Evolutionary conservation across 2,888 invertebrate genomes (phyloP).

Genomic region (Campoletis raptor): DNA sequence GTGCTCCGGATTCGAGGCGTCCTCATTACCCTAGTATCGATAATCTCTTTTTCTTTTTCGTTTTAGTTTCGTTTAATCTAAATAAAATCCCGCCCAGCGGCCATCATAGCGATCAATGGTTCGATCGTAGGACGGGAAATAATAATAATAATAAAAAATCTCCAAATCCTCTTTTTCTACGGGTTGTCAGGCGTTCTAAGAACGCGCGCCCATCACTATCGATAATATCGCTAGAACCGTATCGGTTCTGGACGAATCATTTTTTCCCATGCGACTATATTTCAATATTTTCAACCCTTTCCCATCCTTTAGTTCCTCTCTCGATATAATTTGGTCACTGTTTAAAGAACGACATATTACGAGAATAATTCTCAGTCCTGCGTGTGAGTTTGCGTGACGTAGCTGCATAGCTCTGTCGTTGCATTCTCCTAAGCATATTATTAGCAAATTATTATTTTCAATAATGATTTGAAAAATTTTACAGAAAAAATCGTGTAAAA

Average conservation of each 20-base stretch:
- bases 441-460: slow-evolving; percentile 11
- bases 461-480: background rate
- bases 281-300: slow-evolving; percentile 42
- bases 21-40: slow-evolving; percentile 25
- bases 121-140: background rate
- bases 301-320: slow-evolving; percentile 38
- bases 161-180: slow-evolving; percentile 18
- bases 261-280: slow-evolving; percentile 34
- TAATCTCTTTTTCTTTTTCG: slow-evolving; percentile 2
- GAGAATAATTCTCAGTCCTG: slow-evolving; percentile 68
- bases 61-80: background rate
- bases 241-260: slow-evolving; percentile 48
- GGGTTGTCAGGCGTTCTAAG: background rate
- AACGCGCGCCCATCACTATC: slow-evolving; percentile 13
- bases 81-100: slow-evolving; percentile 27
- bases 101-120: background rate
- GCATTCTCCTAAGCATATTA: slow-evolving; percentile 2
- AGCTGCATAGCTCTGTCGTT: slow-evolving; percentile 5
- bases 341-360: slow-evolving; percentile 52
- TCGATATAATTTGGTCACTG: slow-evolving; percentile 53
- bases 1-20: slow-evolving; percentile 45
- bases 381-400: slow-evolving; percentile 27
- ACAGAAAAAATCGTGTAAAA: background rate
- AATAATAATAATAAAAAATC: background rate
- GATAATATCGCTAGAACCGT: slow-evolving; percentile 38